Evolutionary conservation across 2,113 vertebrate genomes (phyloP), one percentile per base, ranked within the genome.

Genomic region (Peromyscus polionotus): DNA sequence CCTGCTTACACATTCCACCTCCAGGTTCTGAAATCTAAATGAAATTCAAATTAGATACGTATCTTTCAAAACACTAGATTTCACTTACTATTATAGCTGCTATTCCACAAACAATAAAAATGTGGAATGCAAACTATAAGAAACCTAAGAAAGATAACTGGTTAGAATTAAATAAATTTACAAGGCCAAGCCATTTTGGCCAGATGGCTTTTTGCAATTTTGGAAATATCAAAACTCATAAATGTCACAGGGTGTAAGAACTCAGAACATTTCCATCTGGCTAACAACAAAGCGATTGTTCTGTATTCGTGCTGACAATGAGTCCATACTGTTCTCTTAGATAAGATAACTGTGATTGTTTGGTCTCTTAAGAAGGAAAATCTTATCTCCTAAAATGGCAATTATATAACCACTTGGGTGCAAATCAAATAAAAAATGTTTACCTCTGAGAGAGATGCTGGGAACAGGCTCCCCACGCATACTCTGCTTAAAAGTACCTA

Each of bases 201-300:
- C 98, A 98, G 97, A 98, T 98, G 97, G 98, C 79, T 91, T 98
- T 95, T 88, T 98, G 94, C 81, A 95, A 92, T 97, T 97, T 95
- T 95, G 95, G 97, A 98, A 98, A 98, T 98, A 98, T 87, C 45
- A 95, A 92, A 97, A 94, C 94, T 97, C 97, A 97, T 96, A 96
- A 98, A 97, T 72, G 75, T 95, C 97, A 97, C 59, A 88, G 96
- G 94, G 96, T 97, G 87, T 94, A 75, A 95, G 94, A 97, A 93
- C 33, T 93, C 90, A 98, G 98, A 98, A 97, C 93, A 98, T 84
- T 85, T 75, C 97, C 98, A 98, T 98, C 96, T 98, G 97, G 96
- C 95, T 97, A 92, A 94, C 93, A 96, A 95, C 96, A 87, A 0
- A 98, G 76, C 26, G 76, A 95, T 96, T 57, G 65, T 45, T 91